Conservation (phyloP, 1,140 invertebrate genomes). For the Pissodes strobi region DNA sequence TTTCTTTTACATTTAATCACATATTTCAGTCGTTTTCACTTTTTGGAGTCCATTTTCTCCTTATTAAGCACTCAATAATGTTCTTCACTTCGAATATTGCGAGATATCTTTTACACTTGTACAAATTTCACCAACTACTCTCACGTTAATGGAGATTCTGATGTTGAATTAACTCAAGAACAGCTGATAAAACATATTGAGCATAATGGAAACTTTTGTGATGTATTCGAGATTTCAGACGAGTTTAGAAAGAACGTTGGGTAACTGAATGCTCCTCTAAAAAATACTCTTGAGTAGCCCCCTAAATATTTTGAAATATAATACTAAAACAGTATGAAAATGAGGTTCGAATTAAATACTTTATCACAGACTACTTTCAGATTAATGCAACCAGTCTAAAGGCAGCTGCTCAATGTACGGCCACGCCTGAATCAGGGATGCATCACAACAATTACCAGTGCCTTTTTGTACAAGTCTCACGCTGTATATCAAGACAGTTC, state of each 20-base stretch:
- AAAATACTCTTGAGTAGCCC: background rate
- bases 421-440: background rate
- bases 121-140: conserved; percentile 1
- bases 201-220: background rate
- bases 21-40: conserved; percentile 24
- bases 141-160: conserved; percentile 25
- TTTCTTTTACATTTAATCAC: conserved; percentile 2
- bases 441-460: background rate
- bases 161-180: conserved; percentile 14
- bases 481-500: conserved; percentile 8
- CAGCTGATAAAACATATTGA: background rate
- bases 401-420: background rate
- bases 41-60: conserved; percentile 28
- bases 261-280: conserved; percentile 20
- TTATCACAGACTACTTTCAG: conserved; percentile 32
- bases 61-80: background rate
- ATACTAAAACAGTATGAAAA: conserved; percentile 21
- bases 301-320: background rate
- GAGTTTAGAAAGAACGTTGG: conserved; percentile 22
- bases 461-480: conserved; percentile 4
- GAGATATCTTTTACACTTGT: background rate
- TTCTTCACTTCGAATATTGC: background rate
- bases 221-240: background rate
- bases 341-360: conserved; percentile 21
- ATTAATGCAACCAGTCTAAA: conserved; percentile 3